Conservation (phyloP, 2,888 invertebrate genomes). For the Synergus gifuensis region DNA sequence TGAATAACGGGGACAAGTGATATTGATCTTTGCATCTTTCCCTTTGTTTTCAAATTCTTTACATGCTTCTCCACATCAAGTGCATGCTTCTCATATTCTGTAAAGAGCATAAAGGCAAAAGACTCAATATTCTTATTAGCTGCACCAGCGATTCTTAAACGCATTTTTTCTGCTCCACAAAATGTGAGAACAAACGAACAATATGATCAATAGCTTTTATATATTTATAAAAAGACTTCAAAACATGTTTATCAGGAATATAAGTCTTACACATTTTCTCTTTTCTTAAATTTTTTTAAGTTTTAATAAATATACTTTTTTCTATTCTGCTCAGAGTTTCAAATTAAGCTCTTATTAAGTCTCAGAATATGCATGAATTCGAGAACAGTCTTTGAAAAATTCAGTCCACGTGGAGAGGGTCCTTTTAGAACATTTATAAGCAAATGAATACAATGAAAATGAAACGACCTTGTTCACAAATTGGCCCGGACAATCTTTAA, state of each 20-base stretch:
- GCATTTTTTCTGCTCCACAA: background rate
- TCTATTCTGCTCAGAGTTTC: no score
- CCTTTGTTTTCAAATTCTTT: background rate
- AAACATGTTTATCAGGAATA: background rate
- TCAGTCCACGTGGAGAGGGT: slow-evolving; percentile 5
- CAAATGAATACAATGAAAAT: slow-evolving; percentile 4
- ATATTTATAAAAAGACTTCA: background rate
- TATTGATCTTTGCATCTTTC: background rate
- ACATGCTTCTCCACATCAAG: background rate
- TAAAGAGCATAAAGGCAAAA: background rate
- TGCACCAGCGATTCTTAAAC: background rate
- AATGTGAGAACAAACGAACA: background rate
- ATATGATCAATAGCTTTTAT: background rate
- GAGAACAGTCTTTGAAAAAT: slow-evolving; percentile 6
- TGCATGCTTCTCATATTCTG: background rate
- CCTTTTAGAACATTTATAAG: slow-evolving; percentile 10
- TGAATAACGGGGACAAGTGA: background rate
- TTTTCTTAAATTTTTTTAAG: background rate
- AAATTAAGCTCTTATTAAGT: background rate
- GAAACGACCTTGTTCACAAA: background rate
- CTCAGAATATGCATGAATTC: slow-evolving; percentile 25
- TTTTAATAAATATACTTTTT: no score
- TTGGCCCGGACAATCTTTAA: background rate
- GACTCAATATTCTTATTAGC: slow-evolving; percentile 5
- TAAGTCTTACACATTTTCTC: background rate